A percentile compares a stretch with the other conserved stretches of the same genome.
phyloP scores from a whole-genome alignment of 2,797 vertebrate species.

The Merluccius polli region DNA sequence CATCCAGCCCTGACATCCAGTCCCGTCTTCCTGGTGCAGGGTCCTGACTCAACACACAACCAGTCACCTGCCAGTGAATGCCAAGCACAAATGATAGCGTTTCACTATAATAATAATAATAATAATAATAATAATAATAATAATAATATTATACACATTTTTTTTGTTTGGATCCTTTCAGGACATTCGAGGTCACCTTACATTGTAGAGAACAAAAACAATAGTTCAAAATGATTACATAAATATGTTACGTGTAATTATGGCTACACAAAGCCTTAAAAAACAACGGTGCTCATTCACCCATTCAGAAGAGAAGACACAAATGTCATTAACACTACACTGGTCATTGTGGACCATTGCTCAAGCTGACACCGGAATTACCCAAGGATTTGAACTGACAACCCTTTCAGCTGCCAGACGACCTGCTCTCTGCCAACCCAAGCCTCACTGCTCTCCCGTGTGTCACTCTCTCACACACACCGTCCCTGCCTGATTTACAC shows the following conservation, averaged over 20 bases:
- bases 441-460: constrained; percentile 48
- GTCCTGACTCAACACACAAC: neutral
- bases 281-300: neutral
- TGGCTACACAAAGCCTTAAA: neutral
- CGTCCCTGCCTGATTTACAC: constrained; percentile 32
- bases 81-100: neutral
- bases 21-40: neutral
- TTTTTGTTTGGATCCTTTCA: neutral
- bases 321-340: neutral
- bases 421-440: neutral
- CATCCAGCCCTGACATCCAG: neutral
- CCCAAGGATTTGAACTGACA: constrained; percentile 8
- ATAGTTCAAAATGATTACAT: too few relatives aligned
- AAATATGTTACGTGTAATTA: neutral
- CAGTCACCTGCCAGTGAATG: neutral
- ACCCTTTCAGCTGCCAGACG: neutral
- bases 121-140: neutral
- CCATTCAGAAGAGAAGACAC: neutral
- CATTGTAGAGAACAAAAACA: neutral
- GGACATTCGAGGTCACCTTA: neutral
- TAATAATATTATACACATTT: neutral
- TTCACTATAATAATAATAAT: neutral
- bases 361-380: neutral
- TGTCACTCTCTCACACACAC: constrained; percentile 23
- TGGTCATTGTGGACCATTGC: neutral